Evolutionary conservation across 2,797 vertebrate species (phyloP).

Genomic region (Intellagama lesueurii): DNA sequence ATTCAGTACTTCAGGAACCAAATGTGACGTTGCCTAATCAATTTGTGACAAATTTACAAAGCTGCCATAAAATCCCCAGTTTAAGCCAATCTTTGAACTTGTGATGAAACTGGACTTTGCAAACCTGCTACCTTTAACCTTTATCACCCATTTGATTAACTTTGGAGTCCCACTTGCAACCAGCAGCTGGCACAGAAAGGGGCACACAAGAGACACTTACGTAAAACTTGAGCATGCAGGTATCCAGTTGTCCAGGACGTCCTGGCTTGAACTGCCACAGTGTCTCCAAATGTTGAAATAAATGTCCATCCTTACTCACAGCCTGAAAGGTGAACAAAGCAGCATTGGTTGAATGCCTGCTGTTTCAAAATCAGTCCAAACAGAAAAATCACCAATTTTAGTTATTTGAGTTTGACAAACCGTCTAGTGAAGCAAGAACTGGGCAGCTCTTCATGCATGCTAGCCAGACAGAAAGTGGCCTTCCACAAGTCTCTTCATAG

Average conservation of each 20-base stretch:
- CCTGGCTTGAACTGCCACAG: constrained; percentile 82
- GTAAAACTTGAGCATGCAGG: constrained; percentile 82
- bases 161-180: not conserved
- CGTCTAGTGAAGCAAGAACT: not conserved
- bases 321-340: constrained; percentile 73
- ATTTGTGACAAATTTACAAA: not conserved
- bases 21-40: not conserved
- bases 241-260: constrained; percentile 58
- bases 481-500: not conserved
- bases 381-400: not conserved
- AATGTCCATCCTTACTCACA: constrained; percentile 79
- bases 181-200: not conserved
- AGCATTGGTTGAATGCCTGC: not conserved
- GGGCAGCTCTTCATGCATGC: not conserved
- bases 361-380: not conserved
- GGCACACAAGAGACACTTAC: constrained; percentile 71
- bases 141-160: not conserved
- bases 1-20: not conserved
- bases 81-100: not conserved
- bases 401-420: not conserved
- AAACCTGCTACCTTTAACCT: not conserved
- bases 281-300: constrained; percentile 86
- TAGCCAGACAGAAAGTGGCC: not conserved
- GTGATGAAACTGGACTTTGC: constrained; percentile 11
- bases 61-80: not conserved